phyloP scores from a whole-genome alignment of 1,140 invertebrate genomes.

The Lucilia cuprina region DNA sequence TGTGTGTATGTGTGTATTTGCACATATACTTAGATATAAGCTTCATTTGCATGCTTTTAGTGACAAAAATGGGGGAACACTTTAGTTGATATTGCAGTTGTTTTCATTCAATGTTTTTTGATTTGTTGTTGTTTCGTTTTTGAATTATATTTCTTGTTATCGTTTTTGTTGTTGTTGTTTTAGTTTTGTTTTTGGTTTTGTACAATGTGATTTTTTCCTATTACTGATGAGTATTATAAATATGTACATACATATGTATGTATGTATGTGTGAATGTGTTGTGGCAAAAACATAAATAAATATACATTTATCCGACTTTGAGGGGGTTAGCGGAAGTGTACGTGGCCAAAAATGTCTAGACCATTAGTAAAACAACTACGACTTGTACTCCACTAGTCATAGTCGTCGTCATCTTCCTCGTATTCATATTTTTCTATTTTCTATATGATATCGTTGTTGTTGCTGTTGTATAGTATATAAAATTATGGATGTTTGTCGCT shows the following conservation, averaged over 20 bases:
- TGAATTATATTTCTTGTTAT: background rate
- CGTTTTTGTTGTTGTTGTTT: background rate
- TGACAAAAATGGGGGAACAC: slow-evolving; percentile 29
- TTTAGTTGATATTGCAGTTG: slow-evolving; percentile 24
- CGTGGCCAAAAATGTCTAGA: slow-evolving; percentile 34
- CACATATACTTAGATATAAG: slow-evolving; percentile 12
- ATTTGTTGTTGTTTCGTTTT: background rate
- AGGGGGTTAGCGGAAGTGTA: slow-evolving; percentile 21
- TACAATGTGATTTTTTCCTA: background rate
- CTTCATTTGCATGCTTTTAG: slow-evolving; percentile 34
- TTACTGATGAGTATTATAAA: background rate
- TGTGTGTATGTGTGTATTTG: background rate
- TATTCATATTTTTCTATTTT: background rate
- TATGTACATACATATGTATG: background rate
- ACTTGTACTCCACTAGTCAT: background rate
- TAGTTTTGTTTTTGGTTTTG: background rate
- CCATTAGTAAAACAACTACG: slow-evolving; percentile 22
- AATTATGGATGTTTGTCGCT: background rate
- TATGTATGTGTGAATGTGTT: background rate
- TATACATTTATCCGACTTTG: background rate
- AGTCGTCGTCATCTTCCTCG: background rate
- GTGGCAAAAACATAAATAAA: background rate
- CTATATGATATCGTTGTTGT: background rate
- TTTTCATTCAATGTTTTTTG: background rate
- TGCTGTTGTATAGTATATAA: background rate